phyloP scores from a whole-genome alignment of 1,140 invertebrate genomes.

The Mactra quadrangularis region DNA sequence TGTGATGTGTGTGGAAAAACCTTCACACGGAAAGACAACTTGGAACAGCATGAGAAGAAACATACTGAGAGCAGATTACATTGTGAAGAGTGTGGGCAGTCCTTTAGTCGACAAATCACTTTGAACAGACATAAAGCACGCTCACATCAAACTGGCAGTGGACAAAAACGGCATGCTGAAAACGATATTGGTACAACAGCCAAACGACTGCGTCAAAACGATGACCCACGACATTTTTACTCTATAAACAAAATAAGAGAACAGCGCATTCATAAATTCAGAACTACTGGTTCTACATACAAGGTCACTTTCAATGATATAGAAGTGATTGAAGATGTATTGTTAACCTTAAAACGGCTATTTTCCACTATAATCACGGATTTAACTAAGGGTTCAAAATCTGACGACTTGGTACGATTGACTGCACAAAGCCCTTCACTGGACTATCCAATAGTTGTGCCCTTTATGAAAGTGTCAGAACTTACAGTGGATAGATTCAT shows the following conservation, averaged over 20 bases:
- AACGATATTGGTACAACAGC: too few species aligned
- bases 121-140: too few species aligned
- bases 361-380: constrained; percentile 7
- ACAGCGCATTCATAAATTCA: constrained; percentile 1
- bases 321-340: background rate
- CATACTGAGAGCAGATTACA: too few species aligned
- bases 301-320: constrained; percentile 17
- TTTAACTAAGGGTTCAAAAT: background rate
- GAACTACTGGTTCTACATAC: constrained; percentile 10
- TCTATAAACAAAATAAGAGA: constrained; percentile 12
- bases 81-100: too few species aligned
- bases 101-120: too few species aligned
- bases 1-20: background rate
- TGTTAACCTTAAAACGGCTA: background rate
- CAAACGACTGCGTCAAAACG: too few species aligned
- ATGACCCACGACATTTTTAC: background rate
- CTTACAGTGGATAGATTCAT: background rate
- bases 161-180: too few species aligned
- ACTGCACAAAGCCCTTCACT: background rate
- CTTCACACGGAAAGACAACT: constrained; percentile 22
- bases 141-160: too few species aligned
- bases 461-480: background rate
- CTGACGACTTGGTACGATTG: background rate
- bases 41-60: too few species aligned
- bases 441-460: constrained; percentile 16